Percentiles rank a stretch among this genome's conserved stretches.
These are phyloP conservation scores for Discoglossus pictus DNA, from an alignment of 2,797 vertebrate genomes.

Conservation along the genomic window DNA sequence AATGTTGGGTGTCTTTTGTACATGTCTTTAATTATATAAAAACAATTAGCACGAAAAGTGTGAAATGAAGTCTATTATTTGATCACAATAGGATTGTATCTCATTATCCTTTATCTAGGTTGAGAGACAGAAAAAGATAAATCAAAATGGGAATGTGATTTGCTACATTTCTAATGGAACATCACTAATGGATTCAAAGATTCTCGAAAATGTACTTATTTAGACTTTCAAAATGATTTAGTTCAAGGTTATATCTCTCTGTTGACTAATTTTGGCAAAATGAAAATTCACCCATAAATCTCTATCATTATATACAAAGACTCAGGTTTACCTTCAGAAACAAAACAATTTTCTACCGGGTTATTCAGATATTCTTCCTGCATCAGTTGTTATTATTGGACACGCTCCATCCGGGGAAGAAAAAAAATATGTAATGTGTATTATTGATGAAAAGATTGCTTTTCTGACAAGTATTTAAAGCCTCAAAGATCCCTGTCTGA, in stretches of 20 bases:
- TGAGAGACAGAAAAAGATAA: slow-evolving; percentile 5
- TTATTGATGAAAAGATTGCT: slow-evolving; percentile 53
- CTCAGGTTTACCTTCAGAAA: slow-evolving; percentile 44
- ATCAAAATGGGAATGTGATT: slow-evolving; percentile 19
- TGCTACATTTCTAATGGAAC: background rate
- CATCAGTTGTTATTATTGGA: slow-evolving; percentile 26
- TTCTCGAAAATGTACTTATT: background rate
- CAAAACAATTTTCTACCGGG: slow-evolving; percentile 29
- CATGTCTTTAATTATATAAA: slow-evolving; percentile 7
- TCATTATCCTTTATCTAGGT: slow-evolving; percentile 10
- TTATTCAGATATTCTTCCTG: background rate
- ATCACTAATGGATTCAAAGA: slow-evolving; percentile 10
- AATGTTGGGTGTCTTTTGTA: slow-evolving; percentile 7
- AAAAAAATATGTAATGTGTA: slow-evolving; percentile 47
- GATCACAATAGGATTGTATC: slow-evolving; percentile 4
- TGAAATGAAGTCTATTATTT: slow-evolving; percentile 13
- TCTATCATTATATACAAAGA: slow-evolving; percentile 11
- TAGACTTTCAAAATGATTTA: background rate
- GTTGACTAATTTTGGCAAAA: slow-evolving; percentile 5
- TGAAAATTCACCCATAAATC: slow-evolving; percentile 1
- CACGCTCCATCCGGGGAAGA: slow-evolving; percentile 35
- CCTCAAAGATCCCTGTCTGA: slow-evolving; percentile 44
- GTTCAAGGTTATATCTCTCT: slow-evolving; percentile 11
- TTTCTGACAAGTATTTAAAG: slow-evolving; percentile 50
- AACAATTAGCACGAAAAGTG: background rate